Evolutionary conservation across 2,797 vertebrate genomes (phyloP).

Genomic region (Hozukius guyotensis): DNA sequence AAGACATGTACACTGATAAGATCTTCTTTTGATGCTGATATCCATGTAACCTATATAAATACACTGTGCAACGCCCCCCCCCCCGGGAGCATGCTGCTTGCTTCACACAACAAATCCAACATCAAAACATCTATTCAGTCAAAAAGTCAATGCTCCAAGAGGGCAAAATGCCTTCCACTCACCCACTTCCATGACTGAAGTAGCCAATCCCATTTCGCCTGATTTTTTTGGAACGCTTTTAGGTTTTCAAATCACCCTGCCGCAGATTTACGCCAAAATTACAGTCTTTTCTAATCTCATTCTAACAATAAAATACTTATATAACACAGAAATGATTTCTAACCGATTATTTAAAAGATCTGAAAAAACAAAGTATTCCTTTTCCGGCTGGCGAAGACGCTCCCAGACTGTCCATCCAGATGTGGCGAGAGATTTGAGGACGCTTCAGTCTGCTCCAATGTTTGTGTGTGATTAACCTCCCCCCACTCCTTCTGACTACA

Average conservation of each 20-base stretch:
- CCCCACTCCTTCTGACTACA: constrained; percentile 52
- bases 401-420: constrained; percentile 60
- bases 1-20: constrained; percentile 2
- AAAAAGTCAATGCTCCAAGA: constrained; percentile 6
- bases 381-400: constrained; percentile 30
- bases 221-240: constrained; percentile 24
- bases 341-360: constrained; percentile 2
- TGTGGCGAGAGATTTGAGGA: constrained; percentile 68
- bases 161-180: constrained; percentile 44
- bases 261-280: constrained; percentile 23
- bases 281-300: constrained; percentile 13
- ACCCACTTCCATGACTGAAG: constrained; percentile 66
- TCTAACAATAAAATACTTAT: background rate
- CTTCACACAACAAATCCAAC: constrained; percentile 23
- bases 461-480: constrained; percentile 60
- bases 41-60: constrained; percentile 15
- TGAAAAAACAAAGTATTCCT: background rate
- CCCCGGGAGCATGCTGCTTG: background rate
- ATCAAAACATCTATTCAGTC: constrained; percentile 13
- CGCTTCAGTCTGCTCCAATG: constrained; percentile 51
- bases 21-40: constrained; percentile 3
- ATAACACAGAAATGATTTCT: background rate
- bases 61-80: background rate
- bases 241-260: constrained; percentile 35
- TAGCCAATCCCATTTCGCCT: constrained; percentile 62